Base-by-base conservation (phyloP, 2,113 vertebrate genomes). In the Halichoerus grypus region DNA sequence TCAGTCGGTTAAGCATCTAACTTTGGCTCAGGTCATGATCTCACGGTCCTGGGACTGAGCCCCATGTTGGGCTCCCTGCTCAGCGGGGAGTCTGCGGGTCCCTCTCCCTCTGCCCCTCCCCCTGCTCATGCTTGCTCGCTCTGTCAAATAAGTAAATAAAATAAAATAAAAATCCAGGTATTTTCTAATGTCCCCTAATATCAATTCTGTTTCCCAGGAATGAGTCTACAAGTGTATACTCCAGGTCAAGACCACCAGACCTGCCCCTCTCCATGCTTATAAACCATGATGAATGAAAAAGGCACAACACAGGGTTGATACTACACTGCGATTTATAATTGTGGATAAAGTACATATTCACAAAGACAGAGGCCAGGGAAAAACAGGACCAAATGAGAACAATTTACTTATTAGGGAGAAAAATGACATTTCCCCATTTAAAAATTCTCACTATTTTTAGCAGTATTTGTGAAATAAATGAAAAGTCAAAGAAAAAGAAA, bases 201-300 rank as follows among this genome's bases (percentile, higher is more conserved):
- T n/a, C 69, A 67, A 31, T 26, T 4, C 46, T 5, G 9, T 57
- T 80, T 79, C 33, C 55, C 11, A n/a, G 67, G 31, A 72, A 67
- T n/a, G 12, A 85, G 77, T n/a, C 28, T 15, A 59, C 28, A 57
- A 53, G 24, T 31, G 24, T 39, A 84, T 39, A 36, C 42, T 8
- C 5, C 2, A 67, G 59, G 53, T 33, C 31, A 26, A 85, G 69
- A 26, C 46, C 55, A 42, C 59, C 53, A 89, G 21, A 49, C 3
- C 53, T 53, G 36, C n/a, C 2, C 19, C 14, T n/a, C 2, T 36
- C 24, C 16, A 13, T 0, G 18, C 69, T 65, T 4, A 22, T 0
- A 26, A 42, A 63, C 1, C 3, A 61, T 9, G 72, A 49, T 4
- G 16, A 55, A 65, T 28, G 39, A 61, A 63, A 42, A 55, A 12